Evolutionary conservation across 2,888 invertebrate genomes (phyloP).

Genomic region (Scaptomyza parva): DNA sequence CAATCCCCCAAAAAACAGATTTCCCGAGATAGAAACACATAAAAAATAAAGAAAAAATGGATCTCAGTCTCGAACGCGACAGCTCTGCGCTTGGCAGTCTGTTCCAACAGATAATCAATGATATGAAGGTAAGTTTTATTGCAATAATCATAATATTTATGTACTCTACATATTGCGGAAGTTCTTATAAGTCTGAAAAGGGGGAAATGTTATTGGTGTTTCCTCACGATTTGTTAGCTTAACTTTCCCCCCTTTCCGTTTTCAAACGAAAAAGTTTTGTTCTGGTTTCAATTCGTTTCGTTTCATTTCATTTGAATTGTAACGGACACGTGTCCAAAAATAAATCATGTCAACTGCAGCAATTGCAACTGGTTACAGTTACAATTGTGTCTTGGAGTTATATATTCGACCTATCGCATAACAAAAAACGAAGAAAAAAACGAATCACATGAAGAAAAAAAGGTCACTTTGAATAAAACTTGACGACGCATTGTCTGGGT

Average conservation of each 20-base stretch:
- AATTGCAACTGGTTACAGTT: constrained; percentile 25
- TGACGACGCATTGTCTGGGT: constrained; percentile 19
- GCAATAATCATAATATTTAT: background rate
- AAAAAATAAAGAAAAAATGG: constrained; percentile 71
- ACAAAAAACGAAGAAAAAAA: constrained; percentile 12
- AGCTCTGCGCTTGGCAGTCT: constrained; percentile 96
- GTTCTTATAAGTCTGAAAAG: constrained; percentile 11
- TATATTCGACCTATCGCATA: constrained; percentile 23
- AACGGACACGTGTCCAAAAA: constrained; percentile 46
- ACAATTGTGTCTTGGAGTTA: too few species aligned
- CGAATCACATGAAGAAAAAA: constrained; percentile 21
- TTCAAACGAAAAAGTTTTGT: constrained; percentile 36
- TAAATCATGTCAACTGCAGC: constrained; percentile 8
- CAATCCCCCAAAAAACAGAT: background rate
- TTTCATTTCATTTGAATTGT: constrained; percentile 19
- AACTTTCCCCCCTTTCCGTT: constrained; percentile 13
- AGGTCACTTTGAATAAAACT: constrained; percentile 12
- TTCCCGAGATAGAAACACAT: background rate
- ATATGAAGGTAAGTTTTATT: constrained; percentile 94
- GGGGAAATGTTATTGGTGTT: constrained; percentile 27
- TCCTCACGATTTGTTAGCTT: constrained; percentile 35
- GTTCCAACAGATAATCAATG: constrained; percentile 97
- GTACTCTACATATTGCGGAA: constrained; percentile 29
- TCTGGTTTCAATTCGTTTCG: constrained; percentile 23
- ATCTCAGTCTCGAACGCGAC: constrained; percentile 87